phyloP scores from a whole-genome alignment of 2,113 vertebrate genomes.

The Passer montanus region DNA sequence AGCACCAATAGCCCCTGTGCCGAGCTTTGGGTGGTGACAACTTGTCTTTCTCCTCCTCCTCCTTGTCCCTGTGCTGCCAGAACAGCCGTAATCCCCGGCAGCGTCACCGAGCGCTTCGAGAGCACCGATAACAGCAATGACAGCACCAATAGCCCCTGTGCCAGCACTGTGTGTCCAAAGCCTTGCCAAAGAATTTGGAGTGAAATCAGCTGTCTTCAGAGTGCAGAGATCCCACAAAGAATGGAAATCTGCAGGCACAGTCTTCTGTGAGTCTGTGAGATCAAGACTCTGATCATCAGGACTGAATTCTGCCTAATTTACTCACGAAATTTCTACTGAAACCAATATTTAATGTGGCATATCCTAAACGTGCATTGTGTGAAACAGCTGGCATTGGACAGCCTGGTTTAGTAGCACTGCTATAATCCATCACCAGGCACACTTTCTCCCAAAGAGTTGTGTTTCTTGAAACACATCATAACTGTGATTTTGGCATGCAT shows the following conservation, averaged over 20 bases:
- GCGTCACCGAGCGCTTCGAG: not conserved
- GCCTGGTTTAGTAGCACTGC: not conserved
- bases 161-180: not conserved
- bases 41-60: not conserved
- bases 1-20: not conserved
- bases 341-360: not conserved
- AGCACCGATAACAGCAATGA: rapidly evolving
- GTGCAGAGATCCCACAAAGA: not conserved
- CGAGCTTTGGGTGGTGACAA: not conserved
- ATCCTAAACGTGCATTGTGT: not conserved
- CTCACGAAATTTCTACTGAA: not conserved
- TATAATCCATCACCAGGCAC: not conserved
- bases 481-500: not conserved
- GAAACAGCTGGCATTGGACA: not conserved
- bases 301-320: not conserved
- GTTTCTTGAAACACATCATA: not conserved
- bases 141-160: not conserved
- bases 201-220: not conserved
- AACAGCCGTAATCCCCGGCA: rapidly evolving
- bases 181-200: rapidly evolving
- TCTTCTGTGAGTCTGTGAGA: not conserved
- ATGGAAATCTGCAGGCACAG: not conserved
- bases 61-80: not conserved
- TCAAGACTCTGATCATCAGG: rapidly evolving
- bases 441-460: not conserved